phyloP scores from a whole-genome alignment of 2,113 vertebrate genomes.

The Zapornia atra region DNA sequence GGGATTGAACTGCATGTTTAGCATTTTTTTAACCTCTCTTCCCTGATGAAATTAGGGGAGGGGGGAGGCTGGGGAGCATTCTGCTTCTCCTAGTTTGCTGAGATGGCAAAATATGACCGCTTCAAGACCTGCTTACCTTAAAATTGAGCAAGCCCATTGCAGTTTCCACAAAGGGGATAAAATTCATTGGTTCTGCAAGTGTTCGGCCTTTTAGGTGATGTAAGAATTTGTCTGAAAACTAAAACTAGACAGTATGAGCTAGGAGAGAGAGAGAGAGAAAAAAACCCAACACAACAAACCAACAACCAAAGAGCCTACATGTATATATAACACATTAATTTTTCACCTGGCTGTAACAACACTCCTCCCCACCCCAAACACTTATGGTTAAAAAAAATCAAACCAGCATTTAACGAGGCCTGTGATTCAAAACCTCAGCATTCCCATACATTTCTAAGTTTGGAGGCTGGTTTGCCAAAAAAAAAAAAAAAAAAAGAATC shows the following conservation, averaged over 20 bases:
- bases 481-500: conserved; percentile 28
- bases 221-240: conserved; percentile 97
- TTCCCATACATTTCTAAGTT: conserved; percentile 45
- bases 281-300: background rate
- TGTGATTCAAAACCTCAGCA: background rate
- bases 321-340: background rate
- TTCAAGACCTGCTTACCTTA: conserved; percentile 86
- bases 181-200: conserved; percentile 90
- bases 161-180: conserved; percentile 99
- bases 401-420: background rate
- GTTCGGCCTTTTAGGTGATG: conserved; percentile 87
- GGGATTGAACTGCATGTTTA: background rate
- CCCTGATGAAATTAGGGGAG: background rate
- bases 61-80: background rate
- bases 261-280: background rate
- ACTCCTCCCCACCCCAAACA: background rate
- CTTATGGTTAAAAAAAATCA: background rate
- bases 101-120: conserved; percentile 44
- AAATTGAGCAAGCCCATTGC: conserved; percentile 97
- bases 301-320: background rate
- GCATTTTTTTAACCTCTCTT: background rate
- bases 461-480: conserved; percentile 22
- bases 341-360: conserved; percentile 50
- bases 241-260: conserved; percentile 72
- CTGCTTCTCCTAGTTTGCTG: background rate